Percentiles rank a stretch among this genome's conserved stretches.
Conservation (phyloP, 2,797 vertebrate genomes). For the Decapterus maruadsi region DNA sequence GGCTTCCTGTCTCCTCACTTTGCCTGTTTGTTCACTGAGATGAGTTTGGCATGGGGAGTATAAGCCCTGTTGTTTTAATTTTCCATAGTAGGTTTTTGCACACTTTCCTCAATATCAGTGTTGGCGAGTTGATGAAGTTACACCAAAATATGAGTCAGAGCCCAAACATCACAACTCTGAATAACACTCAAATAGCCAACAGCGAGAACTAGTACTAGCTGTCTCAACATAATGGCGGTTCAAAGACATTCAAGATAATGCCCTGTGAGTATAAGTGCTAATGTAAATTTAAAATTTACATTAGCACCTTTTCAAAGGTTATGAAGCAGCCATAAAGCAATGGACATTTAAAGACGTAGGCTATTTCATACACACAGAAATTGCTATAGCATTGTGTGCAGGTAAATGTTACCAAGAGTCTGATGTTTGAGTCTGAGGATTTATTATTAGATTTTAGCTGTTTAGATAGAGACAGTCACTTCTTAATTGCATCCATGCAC, state of each 20-base stretch:
- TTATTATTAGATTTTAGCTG: background rate
- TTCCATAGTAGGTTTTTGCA: conserved; percentile 17
- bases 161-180: conserved; percentile 2
- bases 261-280: conserved; percentile 10
- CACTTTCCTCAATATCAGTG: conserved; percentile 12
- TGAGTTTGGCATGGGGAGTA: conserved; percentile 44
- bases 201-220: background rate
- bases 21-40: conserved; percentile 60
- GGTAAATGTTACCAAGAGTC: too few species aligned
- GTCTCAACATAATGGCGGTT: background rate
- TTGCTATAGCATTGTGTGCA: background rate
- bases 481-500: background rate
- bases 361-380: background rate
- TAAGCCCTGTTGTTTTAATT: conserved; percentile 41
- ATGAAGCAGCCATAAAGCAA: background rate
- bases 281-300: background rate
- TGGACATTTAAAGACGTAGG: background rate
- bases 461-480: background rate
- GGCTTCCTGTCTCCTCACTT: conserved; percentile 46
- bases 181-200: conserved; percentile 1
- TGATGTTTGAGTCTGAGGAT: background rate
- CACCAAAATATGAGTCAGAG: conserved; percentile 14
- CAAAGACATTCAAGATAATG: background rate
- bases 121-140: conserved; percentile 6
- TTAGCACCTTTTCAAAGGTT: background rate